These are phyloP conservation scores for Schizopygopsis pylzovi DNA, from an alignment of 2,797 vertebrate genomes.

Conservation along the genomic window DNA sequence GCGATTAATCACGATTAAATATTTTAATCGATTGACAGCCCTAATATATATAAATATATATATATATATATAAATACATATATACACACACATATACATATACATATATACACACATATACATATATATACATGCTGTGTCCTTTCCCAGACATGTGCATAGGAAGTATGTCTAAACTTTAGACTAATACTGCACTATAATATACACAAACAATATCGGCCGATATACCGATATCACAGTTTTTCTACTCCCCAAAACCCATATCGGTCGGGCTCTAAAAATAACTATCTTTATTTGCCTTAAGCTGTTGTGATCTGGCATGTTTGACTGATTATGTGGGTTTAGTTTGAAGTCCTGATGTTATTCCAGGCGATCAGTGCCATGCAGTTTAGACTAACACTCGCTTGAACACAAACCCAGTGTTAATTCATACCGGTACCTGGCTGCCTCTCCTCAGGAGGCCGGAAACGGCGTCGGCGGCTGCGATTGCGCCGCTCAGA, in stretches of 20 bases:
- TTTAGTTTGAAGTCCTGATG: neutral
- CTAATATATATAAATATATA: too few relatives aligned
- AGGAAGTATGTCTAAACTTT: too few relatives aligned
- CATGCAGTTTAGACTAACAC: conserved; percentile 44
- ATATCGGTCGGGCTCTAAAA: neutral
- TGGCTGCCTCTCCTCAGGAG: conserved; percentile 98
- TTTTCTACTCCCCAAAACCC: neutral
- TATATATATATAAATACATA: too few relatives aligned
- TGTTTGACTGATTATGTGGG: neutral
- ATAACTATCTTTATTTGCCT: neutral
- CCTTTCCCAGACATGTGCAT: too few relatives aligned
- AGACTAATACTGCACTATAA: neutral
- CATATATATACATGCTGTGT: too few relatives aligned
- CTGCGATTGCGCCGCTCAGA: conserved; percentile 92
- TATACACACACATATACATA: too few relatives aligned
- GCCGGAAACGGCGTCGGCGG: conserved; percentile 90
- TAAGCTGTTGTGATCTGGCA: neutral
- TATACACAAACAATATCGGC: neutral
- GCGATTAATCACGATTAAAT: too few relatives aligned
- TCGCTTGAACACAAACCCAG: neutral
- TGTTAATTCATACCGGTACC: conserved; percentile 84
- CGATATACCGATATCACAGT: neutral
- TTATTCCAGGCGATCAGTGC: conserved; percentile 71
- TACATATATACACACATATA: too few relatives aligned
- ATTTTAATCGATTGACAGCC: too few relatives aligned